Conservation (phyloP, 2,797 vertebrate genomes). For the Microtus obscurus region DNA sequence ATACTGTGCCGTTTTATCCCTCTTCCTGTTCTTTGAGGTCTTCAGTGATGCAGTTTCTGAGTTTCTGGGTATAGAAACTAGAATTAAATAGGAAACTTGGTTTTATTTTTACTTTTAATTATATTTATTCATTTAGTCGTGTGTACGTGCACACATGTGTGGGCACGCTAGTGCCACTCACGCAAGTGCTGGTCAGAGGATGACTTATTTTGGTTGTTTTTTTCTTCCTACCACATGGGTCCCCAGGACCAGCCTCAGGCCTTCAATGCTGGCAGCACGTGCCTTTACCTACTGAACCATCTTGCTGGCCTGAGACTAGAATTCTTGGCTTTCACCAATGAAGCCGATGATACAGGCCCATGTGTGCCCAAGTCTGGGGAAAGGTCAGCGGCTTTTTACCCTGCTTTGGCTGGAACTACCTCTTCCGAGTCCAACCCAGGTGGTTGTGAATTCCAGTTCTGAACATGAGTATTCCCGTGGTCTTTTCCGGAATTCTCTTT, state of each 20-base stretch:
- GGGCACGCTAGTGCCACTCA: neutral
- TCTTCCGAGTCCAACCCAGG: neutral
- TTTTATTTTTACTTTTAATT: neutral
- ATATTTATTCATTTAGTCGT: neutral
- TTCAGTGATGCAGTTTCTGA: constrained; percentile 3
- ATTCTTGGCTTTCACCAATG: constrained; percentile 22
- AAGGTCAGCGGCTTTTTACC: neutral
- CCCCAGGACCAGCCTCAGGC: neutral
- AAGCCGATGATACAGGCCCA: neutral
- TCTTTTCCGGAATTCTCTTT: neutral
- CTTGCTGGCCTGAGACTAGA: neutral
- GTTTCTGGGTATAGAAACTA: neutral
- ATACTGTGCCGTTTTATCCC: neutral
- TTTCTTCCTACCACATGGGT: neutral
- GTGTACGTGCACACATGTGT: neutral
- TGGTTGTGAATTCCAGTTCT: neutral
- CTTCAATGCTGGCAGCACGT: neutral
- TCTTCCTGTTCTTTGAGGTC: constrained; percentile 6
- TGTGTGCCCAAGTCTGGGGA: neutral
- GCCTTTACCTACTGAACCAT: neutral
- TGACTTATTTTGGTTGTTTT: neutral
- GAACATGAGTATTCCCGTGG: neutral
- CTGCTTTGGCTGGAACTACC: neutral
- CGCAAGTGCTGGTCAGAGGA: neutral
- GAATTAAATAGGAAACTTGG: neutral